Percentiles rank a stretch among this genome's conserved stretches.
These are phyloP conservation scores for Hippocampus barbouri DNA, from an alignment of 2,113 vertebrate genomes.

Conservation along the genomic window DNA sequence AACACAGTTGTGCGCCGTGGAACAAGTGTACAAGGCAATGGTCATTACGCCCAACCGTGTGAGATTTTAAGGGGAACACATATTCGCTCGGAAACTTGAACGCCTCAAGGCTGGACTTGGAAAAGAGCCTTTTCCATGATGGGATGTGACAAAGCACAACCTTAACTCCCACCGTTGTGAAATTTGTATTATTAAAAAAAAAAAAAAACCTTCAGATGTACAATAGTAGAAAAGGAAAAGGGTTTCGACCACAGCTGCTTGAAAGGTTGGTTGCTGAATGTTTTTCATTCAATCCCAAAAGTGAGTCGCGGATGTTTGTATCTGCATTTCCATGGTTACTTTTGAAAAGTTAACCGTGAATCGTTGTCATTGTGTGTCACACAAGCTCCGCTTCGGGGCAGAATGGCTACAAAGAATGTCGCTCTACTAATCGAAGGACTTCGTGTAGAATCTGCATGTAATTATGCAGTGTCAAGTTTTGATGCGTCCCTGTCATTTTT, in stretches of 20 bases:
- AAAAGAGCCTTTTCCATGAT: conserved; percentile 45
- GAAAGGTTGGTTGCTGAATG: not conserved
- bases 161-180: not conserved
- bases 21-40: conserved; percentile 62
- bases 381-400: conserved; percentile 17
- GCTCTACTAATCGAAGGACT: conserved; percentile 16
- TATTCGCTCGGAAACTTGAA: conserved; percentile 34
- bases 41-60: conserved; percentile 26
- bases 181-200: not conserved
- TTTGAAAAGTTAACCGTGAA: conserved; percentile 28
- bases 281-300: not conserved
- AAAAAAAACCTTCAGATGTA: not conserved
- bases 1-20: conserved; percentile 55
- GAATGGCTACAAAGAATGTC: conserved; percentile 32
- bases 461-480: not conserved
- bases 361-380: conserved; percentile 39
- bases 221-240: conserved; percentile 2
- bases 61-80: conserved; percentile 23
- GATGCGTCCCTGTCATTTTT: conserved; percentile 9
- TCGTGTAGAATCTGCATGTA: not conserved
- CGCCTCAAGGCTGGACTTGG: conserved; percentile 19
- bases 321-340: conserved; percentile 45
- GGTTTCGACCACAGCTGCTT: not conserved
- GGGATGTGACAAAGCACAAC: conserved; percentile 11
- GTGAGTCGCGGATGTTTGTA: conserved; percentile 19